Base-by-base conservation (phyloP, 1,140 invertebrate genomes). In the Zaprionus camerounensis region DNA sequence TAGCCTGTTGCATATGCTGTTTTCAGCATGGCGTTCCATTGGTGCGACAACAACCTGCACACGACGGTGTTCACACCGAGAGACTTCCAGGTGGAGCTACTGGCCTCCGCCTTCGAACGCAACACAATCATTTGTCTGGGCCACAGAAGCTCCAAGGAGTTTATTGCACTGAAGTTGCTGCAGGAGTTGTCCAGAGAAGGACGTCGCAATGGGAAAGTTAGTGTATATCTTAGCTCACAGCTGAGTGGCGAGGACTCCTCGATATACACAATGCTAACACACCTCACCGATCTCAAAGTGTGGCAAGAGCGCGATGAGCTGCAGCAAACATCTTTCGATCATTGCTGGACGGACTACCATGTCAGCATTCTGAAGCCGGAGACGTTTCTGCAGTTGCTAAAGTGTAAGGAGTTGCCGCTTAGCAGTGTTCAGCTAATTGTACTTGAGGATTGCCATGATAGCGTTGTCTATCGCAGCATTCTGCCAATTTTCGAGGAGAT, bases 61-160 rank as follows among this genome's bases (percentile, higher is more conserved):
- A 92, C 93, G 34, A 92, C 93, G 13, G 85, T 95, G 20, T 96
- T 96, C 91, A 96, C 96, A 56, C 96, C 96, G 15, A 93, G 95
- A 75, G 96, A 97, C 93, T 96, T 96, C 92, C 95, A 96, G 93
- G 95, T 97, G 59, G 97, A 98, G 93, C 93, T 99, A 59, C 93
- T 98, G 68, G 96, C 98, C 87, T 94, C 95, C 31, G 96, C 97
- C 0, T 95, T 95, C 81, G 94, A 96, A 73, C 94, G 94, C 63
- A 98, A 99, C 93, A 96, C 96, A 15, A 97, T 99, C 75, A 95
- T 98, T 58, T 98, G 97, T 92, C 94, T 98, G 49, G 96, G 96
- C 53, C 97, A 96, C 76, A 95, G 95, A 57, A 94, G 95, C 17
- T 97, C 97, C 49, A 98, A 98, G 93, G 96, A 96, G 34, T 99